Base-by-base conservation (phyloP, 2,888 invertebrate genomes). In the Pseudolycoriella hygida region DNA sequence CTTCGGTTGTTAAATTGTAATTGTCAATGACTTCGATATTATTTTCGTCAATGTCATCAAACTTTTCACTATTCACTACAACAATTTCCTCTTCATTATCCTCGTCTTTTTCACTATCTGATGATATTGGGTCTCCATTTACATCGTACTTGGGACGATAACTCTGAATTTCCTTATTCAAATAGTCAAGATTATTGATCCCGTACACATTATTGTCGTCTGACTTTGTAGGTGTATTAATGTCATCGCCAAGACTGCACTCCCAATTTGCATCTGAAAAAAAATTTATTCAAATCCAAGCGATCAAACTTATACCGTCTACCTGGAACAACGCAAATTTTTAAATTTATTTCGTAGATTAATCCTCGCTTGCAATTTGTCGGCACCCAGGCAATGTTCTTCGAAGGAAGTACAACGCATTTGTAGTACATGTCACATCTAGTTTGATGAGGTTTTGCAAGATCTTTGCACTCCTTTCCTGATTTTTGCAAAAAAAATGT, bases 391-490 rank as follows among this genome's bases (percentile, higher is more conserved):
- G 25, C 25, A 15, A 62, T 60, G 19, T 62, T 57, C n/a, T 55
- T 57, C 2, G 55, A 54, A 6, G 58, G 55, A 19, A 64, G 37
- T 40, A 58, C 53, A 1, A 56, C 54, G 46, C 66, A 66, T 47
- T 60, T 62, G 49, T 57, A 64, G 46, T 56, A 66, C 18, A 56
- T 55, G 47, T 66, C 62, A 46, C 66, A 66, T n/a, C 62, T 58
- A 2, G 60, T 62, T 48, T 57, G 57, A 43, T 66, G 65, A 1
- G 60, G 56, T 11, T 60, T 56, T 12, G 57, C 57, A 47, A 56
- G 56, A 54, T 63, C 60, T 42, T 62, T 62, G 50, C 65, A 66
- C 44, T 59, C 58, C 49, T 62, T 62, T 44, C 62, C 63, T 62
- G n/a, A n/a, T n/a, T n/a, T n/a, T n/a, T n/a, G n/a, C n/a, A n/a